Evolutionary conservation across 2,797 vertebrate species (phyloP).

Genomic region (Pogoniulus pusillus): DNA sequence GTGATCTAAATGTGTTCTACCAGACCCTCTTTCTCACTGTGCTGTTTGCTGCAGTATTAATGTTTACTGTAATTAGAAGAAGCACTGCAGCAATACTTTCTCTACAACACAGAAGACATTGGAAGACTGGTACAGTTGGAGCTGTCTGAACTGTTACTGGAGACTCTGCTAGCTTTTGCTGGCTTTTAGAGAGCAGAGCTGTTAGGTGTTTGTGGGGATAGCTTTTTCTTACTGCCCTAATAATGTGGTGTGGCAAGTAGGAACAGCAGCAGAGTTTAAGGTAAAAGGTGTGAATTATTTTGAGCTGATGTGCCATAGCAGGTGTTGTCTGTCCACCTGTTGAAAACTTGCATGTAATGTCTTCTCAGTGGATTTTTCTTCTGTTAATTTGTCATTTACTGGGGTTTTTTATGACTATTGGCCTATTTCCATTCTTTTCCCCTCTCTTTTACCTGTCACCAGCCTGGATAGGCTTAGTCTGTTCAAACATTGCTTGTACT

Average conservation of each 20-base stretch:
- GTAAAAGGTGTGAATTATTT: not conserved
- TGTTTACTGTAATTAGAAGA: not conserved
- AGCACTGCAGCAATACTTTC: not conserved
- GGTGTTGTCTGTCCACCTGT: not conserved
- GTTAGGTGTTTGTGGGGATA: accelerated
- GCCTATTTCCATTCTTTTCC: not conserved
- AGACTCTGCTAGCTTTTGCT: not conserved
- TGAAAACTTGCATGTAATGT: not conserved
- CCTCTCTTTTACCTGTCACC: accelerated
- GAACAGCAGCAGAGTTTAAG: not conserved
- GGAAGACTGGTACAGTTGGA: not conserved
- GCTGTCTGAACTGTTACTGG: not conserved
- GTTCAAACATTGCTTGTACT: not conserved
- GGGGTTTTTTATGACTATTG: not conserved
- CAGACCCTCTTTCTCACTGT: not conserved
- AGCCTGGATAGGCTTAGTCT: not conserved
- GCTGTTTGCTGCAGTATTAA: not conserved
- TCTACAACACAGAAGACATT: not conserved
- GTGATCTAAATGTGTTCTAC: not conserved
- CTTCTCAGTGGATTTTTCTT: not conserved
- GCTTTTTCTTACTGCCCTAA: not conserved
- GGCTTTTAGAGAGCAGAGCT: not conserved
- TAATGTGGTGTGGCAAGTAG: not conserved
- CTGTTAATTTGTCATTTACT: not conserved
- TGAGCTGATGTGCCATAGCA: not conserved